Evolutionary conservation across 2,888 invertebrate species (phyloP).

Genomic region (Yponomeuta evonymella): DNA sequence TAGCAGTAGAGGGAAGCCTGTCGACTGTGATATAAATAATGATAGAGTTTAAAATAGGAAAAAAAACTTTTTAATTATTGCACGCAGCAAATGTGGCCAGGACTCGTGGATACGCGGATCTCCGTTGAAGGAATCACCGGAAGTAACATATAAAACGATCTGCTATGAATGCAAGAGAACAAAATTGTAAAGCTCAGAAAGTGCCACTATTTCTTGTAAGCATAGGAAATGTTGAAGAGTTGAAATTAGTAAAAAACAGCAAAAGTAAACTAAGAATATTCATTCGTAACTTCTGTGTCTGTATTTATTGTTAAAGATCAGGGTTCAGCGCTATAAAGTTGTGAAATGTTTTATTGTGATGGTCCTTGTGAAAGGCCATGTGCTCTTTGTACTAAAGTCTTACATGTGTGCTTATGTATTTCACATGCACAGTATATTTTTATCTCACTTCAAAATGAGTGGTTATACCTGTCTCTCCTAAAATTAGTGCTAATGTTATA

Average conservation of each 20-base stretch:
- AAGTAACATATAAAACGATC: conserved; percentile 71
- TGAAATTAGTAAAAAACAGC: not conserved
- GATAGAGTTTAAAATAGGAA: conserved; percentile 33
- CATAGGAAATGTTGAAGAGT: not conserved
- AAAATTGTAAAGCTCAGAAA: conserved; percentile 11
- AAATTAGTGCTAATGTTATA: not conserved
- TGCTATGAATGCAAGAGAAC: not conserved
- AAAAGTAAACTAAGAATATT: not conserved
- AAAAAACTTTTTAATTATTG: conserved; percentile 57
- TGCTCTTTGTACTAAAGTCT: not conserved
- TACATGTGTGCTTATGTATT: not conserved
- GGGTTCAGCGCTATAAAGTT: conserved; percentile 1
- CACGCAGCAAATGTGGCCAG: conserved; percentile 75
- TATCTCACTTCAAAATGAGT: not conserved
- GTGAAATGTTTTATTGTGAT: conserved; percentile 3
- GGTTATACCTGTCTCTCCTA: not conserved
- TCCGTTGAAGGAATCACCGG: conserved; percentile 79
- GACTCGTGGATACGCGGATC: conserved; percentile 78
- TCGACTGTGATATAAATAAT: conserved; percentile 61
- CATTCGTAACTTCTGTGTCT: not conserved
- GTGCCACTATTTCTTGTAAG: conserved; percentile 11
- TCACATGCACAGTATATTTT: not conserved
- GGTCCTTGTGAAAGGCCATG: not conserved
- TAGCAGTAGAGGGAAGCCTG: conserved; percentile 56
- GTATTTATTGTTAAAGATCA: conserved; percentile 2